Conservation (phyloP, 2,888 invertebrate species). For the Monopis laevigella region DNA sequence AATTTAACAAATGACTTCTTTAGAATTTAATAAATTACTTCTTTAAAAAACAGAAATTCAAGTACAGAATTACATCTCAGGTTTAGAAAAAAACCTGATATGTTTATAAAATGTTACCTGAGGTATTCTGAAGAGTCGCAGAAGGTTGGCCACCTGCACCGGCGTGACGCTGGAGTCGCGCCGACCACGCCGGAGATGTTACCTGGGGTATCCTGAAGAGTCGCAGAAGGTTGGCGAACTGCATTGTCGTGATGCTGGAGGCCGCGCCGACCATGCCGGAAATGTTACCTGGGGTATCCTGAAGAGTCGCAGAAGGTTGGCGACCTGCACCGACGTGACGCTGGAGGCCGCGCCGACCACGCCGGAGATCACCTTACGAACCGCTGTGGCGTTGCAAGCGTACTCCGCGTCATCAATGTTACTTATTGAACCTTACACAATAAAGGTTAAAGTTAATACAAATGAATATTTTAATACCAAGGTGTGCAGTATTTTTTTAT, state of each 20-base stretch:
- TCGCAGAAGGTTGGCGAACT: constrained; percentile 86
- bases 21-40: background rate
- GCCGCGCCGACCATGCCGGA: constrained; percentile 53
- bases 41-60: background rate
- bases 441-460: no score
- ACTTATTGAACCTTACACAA: constrained; percentile 86
- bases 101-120: constrained; percentile 28
- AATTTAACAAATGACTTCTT: no score
- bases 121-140: constrained; percentile 87
- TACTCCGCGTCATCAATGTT: constrained; percentile 91
- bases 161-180: constrained; percentile 81
- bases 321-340: constrained; percentile 96
- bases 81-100: background rate
- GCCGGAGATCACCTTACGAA: constrained; percentile 52
- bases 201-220: constrained; percentile 91
- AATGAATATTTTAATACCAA: no score
- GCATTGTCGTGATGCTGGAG: constrained; percentile 94
- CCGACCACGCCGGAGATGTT: constrained; percentile 8
- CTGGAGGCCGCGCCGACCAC: constrained; percentile 73
- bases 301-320: constrained; percentile 84
- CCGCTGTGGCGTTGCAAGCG: constrained; percentile 79
- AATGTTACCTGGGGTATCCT: constrained; percentile 82
- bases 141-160: constrained; percentile 80
- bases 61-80: background rate
- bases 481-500: no score